Evolutionary conservation across 2,797 vertebrate genomes (phyloP), one percentile per base, ranked within the genome.

Genomic region (Sebastes kiyomatsui): DNA sequence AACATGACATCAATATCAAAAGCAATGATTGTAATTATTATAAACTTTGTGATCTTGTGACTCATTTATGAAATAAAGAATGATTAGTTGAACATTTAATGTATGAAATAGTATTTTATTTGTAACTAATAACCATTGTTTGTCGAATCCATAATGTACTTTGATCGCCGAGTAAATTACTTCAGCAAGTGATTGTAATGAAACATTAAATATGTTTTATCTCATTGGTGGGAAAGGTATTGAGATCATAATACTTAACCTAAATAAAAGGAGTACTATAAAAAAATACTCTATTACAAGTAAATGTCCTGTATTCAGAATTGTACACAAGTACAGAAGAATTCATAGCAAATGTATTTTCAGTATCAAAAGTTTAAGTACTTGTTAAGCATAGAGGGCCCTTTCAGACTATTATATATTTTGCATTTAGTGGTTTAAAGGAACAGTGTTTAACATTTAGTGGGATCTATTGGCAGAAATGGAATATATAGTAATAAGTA

Each of bases 161-260:
- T 72, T 62, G 11, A 49, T 22, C 3, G 42, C 22, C 13, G 1
- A 49, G 20, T 32, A 49, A 72, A 60, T 1, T 0, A 23, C 9
- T 23, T 27, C 13, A 16, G 33, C 22, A 65, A 16, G 35, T 16
- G 69, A 60, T 38, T 60, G 11, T 68, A 54, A 68, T 68, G 38
- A 20, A 67, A 67, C 13, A 35, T 35, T 23, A 61, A 30, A 61
- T 60, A 18, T 73, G 46, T 52, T 6, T 52, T 42, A 7, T 30
- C 18, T 33, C 16, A 38, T 55, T 56, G 5, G 2, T 42, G 12
- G 61, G 18, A 20, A 0, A 59, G 0, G 16, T 38, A 38, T 30
- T 42, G 28, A 18, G 4, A 46, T 11, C 25, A n/a, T 25, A 18
- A 18, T n/a, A 27, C 1, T 16, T 38, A 20, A 0, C 3, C 1